A percentile compares a stretch with the other conserved stretches of the same genome.
phyloP scores from a whole-genome alignment of 2,797 vertebrate species.

The Pelodytes ibericus region DNA sequence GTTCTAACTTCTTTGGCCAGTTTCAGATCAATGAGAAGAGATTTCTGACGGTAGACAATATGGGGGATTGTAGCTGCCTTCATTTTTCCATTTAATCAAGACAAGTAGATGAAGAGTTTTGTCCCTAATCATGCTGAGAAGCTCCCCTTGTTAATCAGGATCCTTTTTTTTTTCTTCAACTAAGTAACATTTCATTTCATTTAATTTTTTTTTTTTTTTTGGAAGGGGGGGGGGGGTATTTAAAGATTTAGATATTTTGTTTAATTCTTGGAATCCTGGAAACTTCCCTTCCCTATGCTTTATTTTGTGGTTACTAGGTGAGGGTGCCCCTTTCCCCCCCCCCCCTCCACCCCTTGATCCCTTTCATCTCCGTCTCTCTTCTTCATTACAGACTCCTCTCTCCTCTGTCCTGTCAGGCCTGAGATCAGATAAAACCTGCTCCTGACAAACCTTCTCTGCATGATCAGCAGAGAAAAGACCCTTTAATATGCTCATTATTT shows the following conservation, averaged over 20 bases:
- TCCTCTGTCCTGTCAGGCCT: constrained; percentile 1
- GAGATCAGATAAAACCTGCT: constrained; percentile 13
- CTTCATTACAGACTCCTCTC: constrained; percentile 3
- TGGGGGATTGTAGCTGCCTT: too few species aligned
- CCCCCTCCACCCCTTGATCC: too few species aligned
- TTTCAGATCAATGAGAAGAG: too few species aligned
- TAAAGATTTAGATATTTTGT: too few species aligned
- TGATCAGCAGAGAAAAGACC: background rate
- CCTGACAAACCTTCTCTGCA: background rate
- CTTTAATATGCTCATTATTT: background rate
- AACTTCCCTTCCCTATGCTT: background rate
- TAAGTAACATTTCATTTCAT: background rate
- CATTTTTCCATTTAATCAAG: too few species aligned
- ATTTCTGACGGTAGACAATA: too few species aligned
- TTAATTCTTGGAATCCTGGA: background rate
- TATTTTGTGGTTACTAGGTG: background rate
- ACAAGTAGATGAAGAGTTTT: too few species aligned
- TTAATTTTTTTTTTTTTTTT: background rate
- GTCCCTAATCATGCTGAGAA: too few species aligned
- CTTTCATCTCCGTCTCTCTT: background rate
- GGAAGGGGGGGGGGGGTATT: too few species aligned
- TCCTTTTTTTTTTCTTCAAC: background rate
- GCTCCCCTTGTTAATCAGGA: too few species aligned
- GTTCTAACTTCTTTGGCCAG: too few species aligned
- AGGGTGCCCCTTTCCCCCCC: too few species aligned